These are phyloP conservation scores for Fragum whitleyi DNA, from an alignment of 2,888 invertebrate species.

Conservation along the genomic window DNA sequence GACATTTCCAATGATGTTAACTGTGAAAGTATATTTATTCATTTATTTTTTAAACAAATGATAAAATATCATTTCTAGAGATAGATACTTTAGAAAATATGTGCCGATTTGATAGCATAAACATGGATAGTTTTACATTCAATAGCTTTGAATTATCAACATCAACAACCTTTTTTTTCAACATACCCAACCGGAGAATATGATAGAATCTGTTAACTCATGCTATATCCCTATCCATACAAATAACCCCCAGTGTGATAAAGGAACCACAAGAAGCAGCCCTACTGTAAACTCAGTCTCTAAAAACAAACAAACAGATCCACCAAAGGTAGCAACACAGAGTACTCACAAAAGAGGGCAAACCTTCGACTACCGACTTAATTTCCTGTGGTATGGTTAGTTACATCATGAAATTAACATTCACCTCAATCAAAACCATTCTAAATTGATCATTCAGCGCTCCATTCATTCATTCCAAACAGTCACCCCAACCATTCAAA, in stretches of 20 bases:
- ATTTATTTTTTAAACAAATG: too few species aligned
- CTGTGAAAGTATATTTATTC: too few species aligned
- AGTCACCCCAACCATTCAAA: too few species aligned
- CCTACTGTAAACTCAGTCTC: not conserved
- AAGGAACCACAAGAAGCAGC: too few species aligned
- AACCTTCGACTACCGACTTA: conserved; percentile 28
- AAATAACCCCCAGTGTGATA: conserved; percentile 13
- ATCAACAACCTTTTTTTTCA: conserved; percentile 26
- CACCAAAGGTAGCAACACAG: not conserved
- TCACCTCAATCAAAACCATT: too few species aligned
- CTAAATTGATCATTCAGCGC: too few species aligned
- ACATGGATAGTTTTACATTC: conserved; percentile 42
- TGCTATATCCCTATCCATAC: conserved; percentile 42
- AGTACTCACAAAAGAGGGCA: conserved; percentile 5
- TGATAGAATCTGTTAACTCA: conserved; percentile 8
- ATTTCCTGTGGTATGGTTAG: conserved; percentile 36
- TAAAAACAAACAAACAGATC: not conserved
- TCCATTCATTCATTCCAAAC: too few species aligned
- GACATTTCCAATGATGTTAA: too few species aligned
- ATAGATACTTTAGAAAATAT: too few species aligned
- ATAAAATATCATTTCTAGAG: too few species aligned
- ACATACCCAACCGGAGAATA: conserved; percentile 10
- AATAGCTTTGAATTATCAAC: conserved; percentile 40
- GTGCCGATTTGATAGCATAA: too few species aligned
- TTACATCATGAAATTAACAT: too few species aligned